phyloP scores from a whole-genome alignment of 2,797 vertebrate genomes.

The Pseudomugil tenellus region DNA sequence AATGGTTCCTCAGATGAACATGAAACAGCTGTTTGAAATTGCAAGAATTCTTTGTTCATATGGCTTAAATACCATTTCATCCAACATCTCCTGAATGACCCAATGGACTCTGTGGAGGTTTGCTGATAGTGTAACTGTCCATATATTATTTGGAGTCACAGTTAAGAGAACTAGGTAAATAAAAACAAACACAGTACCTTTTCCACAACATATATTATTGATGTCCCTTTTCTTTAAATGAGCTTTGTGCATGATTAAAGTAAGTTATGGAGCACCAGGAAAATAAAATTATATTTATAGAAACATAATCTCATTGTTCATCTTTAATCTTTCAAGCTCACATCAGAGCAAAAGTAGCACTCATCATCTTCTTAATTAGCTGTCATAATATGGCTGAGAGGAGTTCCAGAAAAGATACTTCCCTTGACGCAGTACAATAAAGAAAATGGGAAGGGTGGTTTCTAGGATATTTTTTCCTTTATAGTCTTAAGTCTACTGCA shows the following conservation, averaged over 20 bases:
- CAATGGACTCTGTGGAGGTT: neutral
- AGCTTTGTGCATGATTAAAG: conserved; percentile 30
- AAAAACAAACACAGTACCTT: neutral
- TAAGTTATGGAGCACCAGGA: conserved; percentile 43
- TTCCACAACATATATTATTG: conserved; percentile 8
- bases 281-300: conserved; percentile 69
- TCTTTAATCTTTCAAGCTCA: conserved; percentile 69
- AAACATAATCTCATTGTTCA: conserved; percentile 71
- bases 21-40: neutral
- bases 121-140: neutral
- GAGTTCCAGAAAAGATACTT: conserved; percentile 76
- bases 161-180: neutral
- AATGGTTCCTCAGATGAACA: neutral
- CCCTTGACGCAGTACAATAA: conserved; percentile 65
- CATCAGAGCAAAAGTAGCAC: conserved; percentile 71
- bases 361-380: conserved; percentile 82
- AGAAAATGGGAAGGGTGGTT: conserved; percentile 52
- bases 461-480: conserved; percentile 71
- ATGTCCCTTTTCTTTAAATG: conserved; percentile 19
- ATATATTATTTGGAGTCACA: neutral
- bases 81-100: neutral
- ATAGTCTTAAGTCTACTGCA: conserved; percentile 51
- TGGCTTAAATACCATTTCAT: neutral
- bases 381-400: conserved; percentile 80
- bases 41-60: neutral